phyloP scores from a whole-genome alignment of 1,140 invertebrate species.

The Coptotermes formosanus region DNA sequence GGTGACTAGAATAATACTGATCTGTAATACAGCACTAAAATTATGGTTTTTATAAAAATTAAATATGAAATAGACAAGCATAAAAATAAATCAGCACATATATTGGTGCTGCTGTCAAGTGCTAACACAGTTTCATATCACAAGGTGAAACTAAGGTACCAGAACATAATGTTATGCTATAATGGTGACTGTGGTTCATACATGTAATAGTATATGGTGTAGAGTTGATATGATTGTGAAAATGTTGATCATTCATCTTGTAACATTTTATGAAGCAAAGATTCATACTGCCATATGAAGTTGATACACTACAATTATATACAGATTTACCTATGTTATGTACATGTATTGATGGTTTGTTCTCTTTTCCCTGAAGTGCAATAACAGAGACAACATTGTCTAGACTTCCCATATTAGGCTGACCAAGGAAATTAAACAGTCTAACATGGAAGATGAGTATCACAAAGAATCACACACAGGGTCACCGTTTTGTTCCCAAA shows the following conservation, averaged over 20 bases:
- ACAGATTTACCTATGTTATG: conserved; percentile 24
- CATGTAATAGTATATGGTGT: conserved; percentile 20
- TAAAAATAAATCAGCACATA: not conserved
- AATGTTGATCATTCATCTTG: conserved; percentile 26
- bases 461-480: conserved; percentile 29
- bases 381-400: conserved; percentile 20
- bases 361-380: conserved; percentile 27
- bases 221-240: conserved; percentile 26
- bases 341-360: conserved; percentile 27
- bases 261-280: conserved; percentile 28
- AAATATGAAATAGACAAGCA: not conserved
- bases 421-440: conserved; percentile 24
- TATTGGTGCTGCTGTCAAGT: conserved; percentile 9
- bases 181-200: not conserved
- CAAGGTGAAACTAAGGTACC: conserved; percentile 14
- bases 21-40: not conserved
- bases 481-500: conserved; percentile 27
- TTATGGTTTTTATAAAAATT: not conserved
- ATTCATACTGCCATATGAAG: not conserved
- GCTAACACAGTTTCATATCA: not conserved
- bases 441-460: conserved; percentile 29
- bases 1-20: not conserved
- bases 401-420: conserved; percentile 20
- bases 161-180: not conserved
- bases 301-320: conserved; percentile 5